Evolutionary conservation across 2,797 vertebrate genomes (phyloP).

Genomic region (Rhinophrynus dorsalis): DNA sequence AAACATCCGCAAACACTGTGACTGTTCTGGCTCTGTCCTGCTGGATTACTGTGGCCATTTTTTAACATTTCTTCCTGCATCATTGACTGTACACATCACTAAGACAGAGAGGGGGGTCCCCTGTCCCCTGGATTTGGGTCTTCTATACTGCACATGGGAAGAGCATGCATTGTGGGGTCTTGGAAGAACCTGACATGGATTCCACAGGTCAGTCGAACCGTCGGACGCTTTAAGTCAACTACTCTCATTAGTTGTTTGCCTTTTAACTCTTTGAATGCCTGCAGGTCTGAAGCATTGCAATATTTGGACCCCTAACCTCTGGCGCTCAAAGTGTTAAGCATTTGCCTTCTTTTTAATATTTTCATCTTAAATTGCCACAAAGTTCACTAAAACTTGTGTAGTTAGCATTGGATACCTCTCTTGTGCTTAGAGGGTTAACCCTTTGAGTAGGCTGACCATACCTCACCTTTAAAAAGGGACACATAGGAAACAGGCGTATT

Average conservation of each 20-base stretch:
- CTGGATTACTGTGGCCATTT: slow-evolving; percentile 86
- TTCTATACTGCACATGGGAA: slow-evolving; percentile 91
- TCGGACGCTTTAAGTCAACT: background rate
- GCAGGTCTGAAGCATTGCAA: no score
- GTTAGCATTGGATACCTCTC: no score
- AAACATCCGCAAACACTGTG: slow-evolving; percentile 99
- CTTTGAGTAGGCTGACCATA: no score
- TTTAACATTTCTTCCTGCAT: slow-evolving; percentile 53
- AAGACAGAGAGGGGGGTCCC: slow-evolving; percentile 65
- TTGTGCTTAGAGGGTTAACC: no score
- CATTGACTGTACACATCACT: slow-evolving; percentile 55
- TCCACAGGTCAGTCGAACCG: slow-evolving; percentile 93
- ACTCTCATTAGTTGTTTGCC: background rate
- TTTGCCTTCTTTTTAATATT: no score
- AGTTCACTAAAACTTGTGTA: no score
- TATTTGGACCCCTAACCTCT: no score
- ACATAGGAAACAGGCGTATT: no score
- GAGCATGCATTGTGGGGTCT: slow-evolving; percentile 98
- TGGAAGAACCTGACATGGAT: slow-evolving; percentile 99
- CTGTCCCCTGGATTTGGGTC: slow-evolving; percentile 72
- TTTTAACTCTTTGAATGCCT: no score
- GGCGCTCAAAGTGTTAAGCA: no score
- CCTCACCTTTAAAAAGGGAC: no score
- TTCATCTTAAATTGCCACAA: no score
- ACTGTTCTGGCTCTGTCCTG: slow-evolving; percentile 94